Evolutionary conservation across 2,113 vertebrate species (phyloP).

Genomic region (Sisor rabdophorus): DNA sequence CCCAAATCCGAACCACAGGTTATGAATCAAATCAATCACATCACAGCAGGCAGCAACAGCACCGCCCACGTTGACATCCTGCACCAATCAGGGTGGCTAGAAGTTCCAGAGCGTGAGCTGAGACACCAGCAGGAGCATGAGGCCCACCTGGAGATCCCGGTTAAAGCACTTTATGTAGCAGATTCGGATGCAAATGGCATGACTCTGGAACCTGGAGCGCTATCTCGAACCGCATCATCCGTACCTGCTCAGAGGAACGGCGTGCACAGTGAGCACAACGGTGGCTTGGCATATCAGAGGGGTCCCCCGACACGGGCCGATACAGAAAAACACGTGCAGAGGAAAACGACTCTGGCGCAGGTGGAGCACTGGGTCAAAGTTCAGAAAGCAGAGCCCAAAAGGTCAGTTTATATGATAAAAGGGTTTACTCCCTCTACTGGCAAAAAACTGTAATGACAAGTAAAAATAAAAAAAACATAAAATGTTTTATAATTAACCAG

Average conservation of each 20-base stretch:
- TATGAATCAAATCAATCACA: conserved; percentile 80
- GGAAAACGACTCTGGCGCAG: conserved; percentile 84
- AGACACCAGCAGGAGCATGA: conserved; percentile 66
- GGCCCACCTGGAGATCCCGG: conserved; percentile 69
- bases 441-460: neutral
- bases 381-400: conserved; percentile 86
- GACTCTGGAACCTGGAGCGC: conserved; percentile 67
- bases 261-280: conserved; percentile 80
- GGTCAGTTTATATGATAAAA: conserved; percentile 70
- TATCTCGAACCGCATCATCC: conserved; percentile 58
- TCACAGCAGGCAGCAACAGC: conserved; percentile 70
- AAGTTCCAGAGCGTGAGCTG: conserved; percentile 64
- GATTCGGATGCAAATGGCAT: conserved; percentile 69
- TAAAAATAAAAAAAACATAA: too few species aligned
- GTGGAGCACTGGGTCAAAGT: conserved; percentile 93
- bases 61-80: conserved; percentile 64
- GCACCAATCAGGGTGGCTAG: conserved; percentile 65
- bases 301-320: conserved; percentile 69
- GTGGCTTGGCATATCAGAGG: conserved; percentile 76
- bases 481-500: too few species aligned
- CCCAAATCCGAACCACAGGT: conserved; percentile 76
- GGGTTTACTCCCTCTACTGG: conserved; percentile 1
- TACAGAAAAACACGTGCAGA: conserved; percentile 83
- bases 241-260: conserved; percentile 77
- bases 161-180: conserved; percentile 61